phyloP scores from a whole-genome alignment of 2,888 invertebrate species.

The Himalopsyche anomala region DNA sequence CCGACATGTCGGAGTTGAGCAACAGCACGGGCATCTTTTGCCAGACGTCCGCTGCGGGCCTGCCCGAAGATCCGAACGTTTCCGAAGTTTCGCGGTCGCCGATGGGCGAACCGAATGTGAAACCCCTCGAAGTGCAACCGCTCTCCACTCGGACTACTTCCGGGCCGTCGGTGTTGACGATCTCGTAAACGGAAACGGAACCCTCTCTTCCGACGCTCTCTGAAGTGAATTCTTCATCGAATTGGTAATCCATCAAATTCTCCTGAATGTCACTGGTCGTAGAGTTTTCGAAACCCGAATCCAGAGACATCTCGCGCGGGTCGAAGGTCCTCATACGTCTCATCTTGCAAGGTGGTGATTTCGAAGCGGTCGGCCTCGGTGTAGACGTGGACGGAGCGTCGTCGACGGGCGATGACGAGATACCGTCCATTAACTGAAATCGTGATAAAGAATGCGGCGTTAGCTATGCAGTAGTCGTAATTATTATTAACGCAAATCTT shows the following conservation, averaged over 20 bases:
- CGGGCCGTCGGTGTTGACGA: slow-evolving; percentile 75
- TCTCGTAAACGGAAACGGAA: slow-evolving; percentile 74
- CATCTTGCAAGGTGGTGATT: background rate
- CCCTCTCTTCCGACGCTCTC: slow-evolving; percentile 70
- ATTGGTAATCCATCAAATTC: slow-evolving; percentile 67
- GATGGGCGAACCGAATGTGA: slow-evolving; percentile 74
- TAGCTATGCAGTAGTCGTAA: background rate
- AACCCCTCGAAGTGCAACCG: slow-evolving; percentile 68
- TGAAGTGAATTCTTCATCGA: slow-evolving; percentile 73
- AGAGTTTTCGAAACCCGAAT: slow-evolving; percentile 63
- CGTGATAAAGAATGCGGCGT: background rate
- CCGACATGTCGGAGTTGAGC: slow-evolving; percentile 73
- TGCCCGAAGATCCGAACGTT: slow-evolving; percentile 66
- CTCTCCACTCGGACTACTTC: slow-evolving; percentile 68
- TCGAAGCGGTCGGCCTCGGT: background rate
- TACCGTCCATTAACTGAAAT: slow-evolving; percentile 57
- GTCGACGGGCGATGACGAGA: background rate
- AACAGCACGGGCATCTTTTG: slow-evolving; percentile 64
- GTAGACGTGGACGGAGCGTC: background rate
- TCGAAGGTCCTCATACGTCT: background rate
- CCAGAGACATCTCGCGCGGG: slow-evolving; percentile 34
- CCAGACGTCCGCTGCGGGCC: background rate
- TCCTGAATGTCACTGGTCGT: slow-evolving; percentile 44
- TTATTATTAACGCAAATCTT: too few relatives aligned
- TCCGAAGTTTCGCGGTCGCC: slow-evolving; percentile 74